phyloP scores from a whole-genome alignment of 2,888 invertebrate species.

The Amiota minor region DNA sequence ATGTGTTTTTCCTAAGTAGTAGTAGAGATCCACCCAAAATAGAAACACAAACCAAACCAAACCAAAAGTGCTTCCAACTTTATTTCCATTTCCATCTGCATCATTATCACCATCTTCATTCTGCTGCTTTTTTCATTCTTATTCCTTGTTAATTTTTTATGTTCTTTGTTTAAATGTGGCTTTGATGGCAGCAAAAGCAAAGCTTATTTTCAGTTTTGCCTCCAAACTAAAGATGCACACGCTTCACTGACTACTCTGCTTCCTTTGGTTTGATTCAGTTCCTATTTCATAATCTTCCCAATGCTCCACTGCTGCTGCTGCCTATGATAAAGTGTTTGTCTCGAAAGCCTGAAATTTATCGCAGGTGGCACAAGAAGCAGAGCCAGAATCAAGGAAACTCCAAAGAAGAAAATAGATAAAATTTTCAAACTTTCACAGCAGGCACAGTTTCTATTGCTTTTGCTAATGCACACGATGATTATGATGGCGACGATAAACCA shows the following conservation, averaged over 20 bases:
- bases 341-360: constrained; percentile 3
- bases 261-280: not conserved
- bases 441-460: too few species aligned
- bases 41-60: not conserved
- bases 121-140: too few species aligned
- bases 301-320: not conserved
- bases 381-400: not conserved
- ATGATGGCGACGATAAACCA: not conserved
- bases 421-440: too few species aligned
- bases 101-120: too few species aligned
- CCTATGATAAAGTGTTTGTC: not conserved
- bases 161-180: too few species aligned
- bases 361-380: constrained; percentile 2
- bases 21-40: not conserved
- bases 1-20: not conserved
- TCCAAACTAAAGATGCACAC: constrained; percentile 6
- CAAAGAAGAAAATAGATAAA: not conserved
- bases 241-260: not conserved
- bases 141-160: too few species aligned
- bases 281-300: not conserved
- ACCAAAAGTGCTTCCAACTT: constrained; percentile 6
- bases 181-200: not conserved
- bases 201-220: not conserved
- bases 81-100: not conserved
- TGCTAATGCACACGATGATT: too few species aligned